Conservation (phyloP, 2,888 invertebrate genomes). For the Dorcus hopei region DNA sequence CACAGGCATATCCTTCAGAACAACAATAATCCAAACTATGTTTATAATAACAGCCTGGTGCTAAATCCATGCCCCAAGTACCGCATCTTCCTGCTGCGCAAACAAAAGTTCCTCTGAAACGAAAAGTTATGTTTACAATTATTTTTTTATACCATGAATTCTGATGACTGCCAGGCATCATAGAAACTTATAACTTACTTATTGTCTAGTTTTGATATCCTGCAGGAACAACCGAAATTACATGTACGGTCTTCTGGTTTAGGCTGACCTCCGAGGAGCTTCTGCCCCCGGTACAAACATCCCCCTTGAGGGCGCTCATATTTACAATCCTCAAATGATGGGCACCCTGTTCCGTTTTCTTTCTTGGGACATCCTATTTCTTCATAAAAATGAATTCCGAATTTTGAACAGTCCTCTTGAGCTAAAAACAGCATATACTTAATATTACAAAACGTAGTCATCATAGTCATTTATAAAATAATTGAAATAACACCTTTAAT, state of each 20-base stretch:
- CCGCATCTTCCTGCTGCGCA: conserved; percentile 12
- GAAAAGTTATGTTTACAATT: background rate
- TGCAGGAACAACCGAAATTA: conserved; percentile 11
- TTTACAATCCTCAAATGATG: no score
- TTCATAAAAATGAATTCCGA: no score
- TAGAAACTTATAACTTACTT: conserved; percentile 2
- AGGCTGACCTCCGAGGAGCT: background rate
- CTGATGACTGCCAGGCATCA: no score
- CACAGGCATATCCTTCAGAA: background rate
- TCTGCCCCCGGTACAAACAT: no score
- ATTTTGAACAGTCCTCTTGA: no score
- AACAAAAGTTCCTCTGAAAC: conserved; percentile 1
- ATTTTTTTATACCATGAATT: background rate
- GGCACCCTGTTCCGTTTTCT: no score
- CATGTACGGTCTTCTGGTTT: background rate
- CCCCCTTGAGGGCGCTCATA: no score
- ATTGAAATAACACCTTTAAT: background rate
- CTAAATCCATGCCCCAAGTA: background rate
- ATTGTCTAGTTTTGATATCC: background rate
- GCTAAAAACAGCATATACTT: no score
- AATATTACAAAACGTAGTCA: no score
- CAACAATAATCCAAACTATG: conserved; percentile 8
- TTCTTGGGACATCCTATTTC: no score
- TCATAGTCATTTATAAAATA: background rate
- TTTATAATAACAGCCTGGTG: background rate